These are phyloP conservation scores for Botia kubotai DNA, from an alignment of 2,797 vertebrate species.

Conservation along the genomic window DNA sequence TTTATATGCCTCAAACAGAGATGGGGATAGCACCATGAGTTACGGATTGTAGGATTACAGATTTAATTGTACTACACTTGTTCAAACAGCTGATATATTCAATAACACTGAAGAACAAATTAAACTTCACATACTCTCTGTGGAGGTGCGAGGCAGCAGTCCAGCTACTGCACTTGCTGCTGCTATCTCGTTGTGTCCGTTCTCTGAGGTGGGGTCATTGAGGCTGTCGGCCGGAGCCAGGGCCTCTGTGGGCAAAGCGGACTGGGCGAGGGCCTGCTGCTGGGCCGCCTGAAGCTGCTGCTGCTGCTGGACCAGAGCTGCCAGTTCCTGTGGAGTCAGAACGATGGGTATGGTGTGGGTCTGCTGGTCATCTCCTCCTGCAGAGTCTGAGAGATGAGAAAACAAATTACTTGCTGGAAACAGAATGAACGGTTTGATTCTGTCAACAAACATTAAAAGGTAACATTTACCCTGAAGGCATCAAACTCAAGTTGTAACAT, in stretches of 20 bases:
- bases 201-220: slow-evolving; percentile 89
- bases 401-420: background rate
- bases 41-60: too few relatives aligned
- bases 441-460: too few relatives aligned
- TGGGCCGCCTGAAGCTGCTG: slow-evolving; percentile 84
- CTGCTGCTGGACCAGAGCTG: slow-evolving; percentile 88
- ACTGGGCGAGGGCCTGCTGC: slow-evolving; percentile 68
- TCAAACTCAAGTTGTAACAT: too few relatives aligned
- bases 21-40: too few relatives aligned
- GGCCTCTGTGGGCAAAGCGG: slow-evolving; percentile 86
- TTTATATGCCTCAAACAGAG: too few relatives aligned
- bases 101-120: background rate
- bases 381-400: slow-evolving; percentile 37
- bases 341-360: slow-evolving; percentile 88
- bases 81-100: too few relatives aligned
- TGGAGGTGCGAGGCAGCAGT: slow-evolving; percentile 81
- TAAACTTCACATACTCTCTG: slow-evolving; percentile 84
- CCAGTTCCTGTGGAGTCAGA: slow-evolving; percentile 89
- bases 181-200: slow-evolving; percentile 86
- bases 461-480: too few relatives aligned
- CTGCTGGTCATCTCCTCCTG: slow-evolving; percentile 74
- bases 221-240: slow-evolving; percentile 92
- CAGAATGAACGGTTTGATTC: too few relatives aligned
- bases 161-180: slow-evolving; percentile 81
- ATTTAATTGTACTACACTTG: too few relatives aligned